Percentiles rank a stretch among this genome's conserved stretches.
These are phyloP conservation scores for Lycia hirtaria DNA, from an alignment of 2,888 invertebrate species.

Conservation along the genomic window DNA sequence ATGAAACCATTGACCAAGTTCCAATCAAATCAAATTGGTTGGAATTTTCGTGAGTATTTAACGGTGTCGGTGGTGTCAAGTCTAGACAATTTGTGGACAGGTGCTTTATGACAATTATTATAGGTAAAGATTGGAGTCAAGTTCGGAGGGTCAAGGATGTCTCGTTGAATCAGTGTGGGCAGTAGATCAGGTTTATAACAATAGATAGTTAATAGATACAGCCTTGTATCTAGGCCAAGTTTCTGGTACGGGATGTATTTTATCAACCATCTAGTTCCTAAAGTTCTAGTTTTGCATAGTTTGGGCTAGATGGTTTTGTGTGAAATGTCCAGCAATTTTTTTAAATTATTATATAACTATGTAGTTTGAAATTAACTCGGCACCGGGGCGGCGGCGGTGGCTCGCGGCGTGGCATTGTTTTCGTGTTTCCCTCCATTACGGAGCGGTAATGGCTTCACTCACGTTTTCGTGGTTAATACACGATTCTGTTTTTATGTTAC, in stretches of 20 bases:
- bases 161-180: background rate
- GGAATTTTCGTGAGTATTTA: conserved; percentile 15
- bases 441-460: conserved; percentile 21
- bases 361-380: background rate
- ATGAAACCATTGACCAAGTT: conserved; percentile 15
- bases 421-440: conserved; percentile 26
- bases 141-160: conserved; percentile 12
- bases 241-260: too few relatives aligned
- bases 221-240: too few relatives aligned
- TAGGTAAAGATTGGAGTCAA: conserved; percentile 28
- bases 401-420: background rate
- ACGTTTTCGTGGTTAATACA: conserved; percentile 21
- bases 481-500: conserved; percentile 14
- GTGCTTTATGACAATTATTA: conserved; percentile 3
- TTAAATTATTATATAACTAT: background rate
- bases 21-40: conserved; percentile 18
- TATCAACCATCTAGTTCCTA: too few relatives aligned
- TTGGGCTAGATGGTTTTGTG: too few relatives aligned
- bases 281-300: too few relatives aligned
- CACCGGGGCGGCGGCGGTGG: background rate
- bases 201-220: too few relatives aligned
- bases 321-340: too few relatives aligned
- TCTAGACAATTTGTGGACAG: conserved; percentile 4
- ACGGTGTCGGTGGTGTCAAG: conserved; percentile 25
- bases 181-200: conserved; percentile 4